phyloP scores from a whole-genome alignment of 2,113 vertebrate genomes.

The Synchiropus splendidus region DNA sequence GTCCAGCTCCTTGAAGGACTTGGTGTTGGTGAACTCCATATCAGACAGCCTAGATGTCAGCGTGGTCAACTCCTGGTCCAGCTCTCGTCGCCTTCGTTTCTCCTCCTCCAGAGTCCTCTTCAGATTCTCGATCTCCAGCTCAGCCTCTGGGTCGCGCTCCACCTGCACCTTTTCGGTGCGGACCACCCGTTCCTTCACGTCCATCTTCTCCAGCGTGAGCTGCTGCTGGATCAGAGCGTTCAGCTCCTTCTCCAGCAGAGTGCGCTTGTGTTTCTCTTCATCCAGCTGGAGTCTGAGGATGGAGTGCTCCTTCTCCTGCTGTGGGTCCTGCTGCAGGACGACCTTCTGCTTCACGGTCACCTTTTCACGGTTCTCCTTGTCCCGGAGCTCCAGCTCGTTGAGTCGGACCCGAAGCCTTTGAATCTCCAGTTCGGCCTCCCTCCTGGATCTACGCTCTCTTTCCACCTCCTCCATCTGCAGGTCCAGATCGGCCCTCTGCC shows the following conservation, averaged over 20 bases:
- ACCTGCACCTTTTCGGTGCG: constrained; percentile 90
- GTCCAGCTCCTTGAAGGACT: constrained; percentile 85
- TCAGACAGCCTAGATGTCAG: constrained; percentile 76
- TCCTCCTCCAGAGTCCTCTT: constrained; percentile 81
- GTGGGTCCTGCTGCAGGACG: constrained; percentile 90
- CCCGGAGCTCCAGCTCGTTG: constrained; percentile 73
- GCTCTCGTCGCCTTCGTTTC: constrained; percentile 69
- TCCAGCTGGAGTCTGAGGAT: constrained; percentile 83
- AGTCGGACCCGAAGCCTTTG: constrained; percentile 78
- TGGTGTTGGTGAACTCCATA: constrained; percentile 89
- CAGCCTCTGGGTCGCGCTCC: constrained; percentile 81
- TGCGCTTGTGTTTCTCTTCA: constrained; percentile 80
- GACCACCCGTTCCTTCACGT: constrained; percentile 89
- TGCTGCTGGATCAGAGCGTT: constrained; percentile 76
- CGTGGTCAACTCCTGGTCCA: constrained; percentile 72
- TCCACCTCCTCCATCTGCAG: constrained; percentile 85
- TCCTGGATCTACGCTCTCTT: constrained; percentile 77
- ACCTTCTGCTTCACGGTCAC: constrained; percentile 93
- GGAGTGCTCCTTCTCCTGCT: constrained; percentile 88
- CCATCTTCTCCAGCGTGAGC: constrained; percentile 74
- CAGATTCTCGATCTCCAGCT: constrained; percentile 83
- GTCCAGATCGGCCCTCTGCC: constrained; percentile 77
- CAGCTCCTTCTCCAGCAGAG: constrained; percentile 79
- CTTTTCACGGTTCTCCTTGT: constrained; percentile 81
- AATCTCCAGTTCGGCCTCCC: constrained; percentile 87